Conservation (phyloP, 2,888 invertebrate genomes). For the Pogonocherus hispidulus region DNA sequence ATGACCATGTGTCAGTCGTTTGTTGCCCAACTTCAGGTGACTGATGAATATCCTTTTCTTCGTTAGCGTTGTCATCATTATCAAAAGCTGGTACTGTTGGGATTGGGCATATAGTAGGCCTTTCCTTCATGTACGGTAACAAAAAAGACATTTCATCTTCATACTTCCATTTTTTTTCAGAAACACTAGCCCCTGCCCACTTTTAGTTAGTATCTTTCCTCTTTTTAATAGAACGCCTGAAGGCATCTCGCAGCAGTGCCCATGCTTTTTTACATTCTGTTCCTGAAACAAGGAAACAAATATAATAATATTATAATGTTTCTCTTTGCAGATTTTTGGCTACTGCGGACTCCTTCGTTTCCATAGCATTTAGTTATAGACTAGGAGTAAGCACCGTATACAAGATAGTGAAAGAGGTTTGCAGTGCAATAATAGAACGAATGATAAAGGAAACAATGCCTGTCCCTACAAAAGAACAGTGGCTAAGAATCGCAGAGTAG, state of each 20-base stretch:
- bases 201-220: conserved; percentile 5
- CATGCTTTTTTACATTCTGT: conserved; percentile 5
- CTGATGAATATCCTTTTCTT: background rate
- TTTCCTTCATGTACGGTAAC: conserved; percentile 2
- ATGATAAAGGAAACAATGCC: background rate
- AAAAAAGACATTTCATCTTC: conserved; percentile 7
- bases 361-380: conserved; percentile 5
- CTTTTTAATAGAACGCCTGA: conserved; percentile 1
- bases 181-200: background rate
- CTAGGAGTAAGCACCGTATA: conserved; percentile 1
- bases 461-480: background rate
- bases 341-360: background rate
- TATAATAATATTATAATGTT: background rate
- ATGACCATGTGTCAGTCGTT: background rate
- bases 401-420: background rate
- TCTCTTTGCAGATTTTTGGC: conserved; percentile 6
- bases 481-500: background rate
- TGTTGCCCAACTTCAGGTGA: background rate
- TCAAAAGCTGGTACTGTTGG: background rate
- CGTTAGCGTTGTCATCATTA: background rate
- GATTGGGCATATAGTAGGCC: background rate
- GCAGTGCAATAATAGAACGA: background rate
- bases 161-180: background rate
- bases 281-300: background rate
- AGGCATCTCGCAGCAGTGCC: background rate